Base-by-base conservation (phyloP, 2,113 vertebrate genomes). In the Elephas maximus region DNA sequence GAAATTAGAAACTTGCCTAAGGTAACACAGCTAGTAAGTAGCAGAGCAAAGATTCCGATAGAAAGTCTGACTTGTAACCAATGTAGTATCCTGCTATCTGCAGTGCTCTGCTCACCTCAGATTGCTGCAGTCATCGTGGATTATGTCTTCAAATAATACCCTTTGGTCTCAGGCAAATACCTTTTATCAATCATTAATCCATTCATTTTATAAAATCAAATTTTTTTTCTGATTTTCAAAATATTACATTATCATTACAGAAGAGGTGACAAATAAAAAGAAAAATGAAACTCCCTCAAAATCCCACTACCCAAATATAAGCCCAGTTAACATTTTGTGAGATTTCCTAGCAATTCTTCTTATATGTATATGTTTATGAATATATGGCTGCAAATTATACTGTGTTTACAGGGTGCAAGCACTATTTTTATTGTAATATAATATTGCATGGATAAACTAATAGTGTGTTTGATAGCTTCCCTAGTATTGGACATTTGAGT, bases 221-320 rank as follows among this genome's bases (percentile, higher is more conserved):
- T 76, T 86, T 94, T 94, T 73, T 81, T 94, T 67, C 44, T 81
- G 21, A 89, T 73, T 78, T 82, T 41, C 17, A 92, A 93, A 48
- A 37, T 71, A 71, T 48, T 9, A 23, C 37, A 84, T 80, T 76
- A 28, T 81, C 2, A n/a, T 85, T 69, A 20, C 17, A n/a, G 28
- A 94, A 79, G 26, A 76, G 48, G 2, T 88, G 30, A 33, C 14
- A 93, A 71, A 74, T 83, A 48, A 63, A 86, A 91, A 80, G 10
- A 20, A 65, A 95, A 88, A 88, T 33, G 18, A 67, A 94, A 48
- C 28, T 21, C 15, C 21, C 8, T 95, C 79, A 67, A 41, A 65
- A 24, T 78, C 69, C 2, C 18, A 28, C 21, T 90, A 73, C 51
- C 9, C 28, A 95, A 51, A 62, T 10, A 82, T 8, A 93, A 84